Evolutionary conservation across 2,888 invertebrate genomes (phyloP).

Genomic region (Malacosoma neustria): DNA sequence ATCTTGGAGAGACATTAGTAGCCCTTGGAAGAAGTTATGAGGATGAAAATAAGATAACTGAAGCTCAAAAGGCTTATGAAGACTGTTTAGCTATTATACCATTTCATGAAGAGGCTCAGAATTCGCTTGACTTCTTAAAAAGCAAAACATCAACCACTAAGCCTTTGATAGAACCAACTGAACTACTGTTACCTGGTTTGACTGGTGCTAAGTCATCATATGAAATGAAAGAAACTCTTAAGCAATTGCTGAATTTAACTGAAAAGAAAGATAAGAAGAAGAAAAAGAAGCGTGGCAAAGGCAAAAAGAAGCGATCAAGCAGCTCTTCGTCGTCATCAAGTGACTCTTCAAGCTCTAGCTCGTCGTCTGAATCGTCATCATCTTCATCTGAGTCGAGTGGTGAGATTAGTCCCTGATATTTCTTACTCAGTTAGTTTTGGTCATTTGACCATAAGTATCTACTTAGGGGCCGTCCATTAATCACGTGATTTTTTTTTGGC

Average conservation of each 20-base stretch:
- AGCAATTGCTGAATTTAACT: constrained; percentile 76
- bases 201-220: constrained; percentile 69
- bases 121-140: constrained; percentile 87
- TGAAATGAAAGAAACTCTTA: constrained; percentile 80
- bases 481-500: too few relatives aligned
- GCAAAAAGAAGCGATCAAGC: constrained; percentile 77
- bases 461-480: too few relatives aligned
- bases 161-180: constrained; percentile 78
- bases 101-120: constrained; percentile 90
- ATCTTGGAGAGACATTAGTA: constrained; percentile 93
- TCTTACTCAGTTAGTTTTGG: not conserved
- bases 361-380: constrained; percentile 73
- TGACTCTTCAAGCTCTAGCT: constrained; percentile 79
- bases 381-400: constrained; percentile 75
- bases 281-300: constrained; percentile 79
- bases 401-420: constrained; percentile 21
- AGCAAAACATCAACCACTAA: constrained; percentile 76
- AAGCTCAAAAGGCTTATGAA: constrained; percentile 89
- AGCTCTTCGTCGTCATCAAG: constrained; percentile 80
- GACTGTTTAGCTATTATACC: constrained; percentile 89
- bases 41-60: constrained; percentile 88
- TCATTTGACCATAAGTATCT: too few relatives aligned
- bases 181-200: constrained; percentile 76
- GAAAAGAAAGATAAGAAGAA: constrained; percentile 80
- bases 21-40: constrained; percentile 92